A percentile compares a stretch with the other conserved stretches of the same genome.
These are phyloP conservation scores for Odontophorus gujanensis DNA, from an alignment of 2,113 vertebrate species.

Conservation along the genomic window DNA sequence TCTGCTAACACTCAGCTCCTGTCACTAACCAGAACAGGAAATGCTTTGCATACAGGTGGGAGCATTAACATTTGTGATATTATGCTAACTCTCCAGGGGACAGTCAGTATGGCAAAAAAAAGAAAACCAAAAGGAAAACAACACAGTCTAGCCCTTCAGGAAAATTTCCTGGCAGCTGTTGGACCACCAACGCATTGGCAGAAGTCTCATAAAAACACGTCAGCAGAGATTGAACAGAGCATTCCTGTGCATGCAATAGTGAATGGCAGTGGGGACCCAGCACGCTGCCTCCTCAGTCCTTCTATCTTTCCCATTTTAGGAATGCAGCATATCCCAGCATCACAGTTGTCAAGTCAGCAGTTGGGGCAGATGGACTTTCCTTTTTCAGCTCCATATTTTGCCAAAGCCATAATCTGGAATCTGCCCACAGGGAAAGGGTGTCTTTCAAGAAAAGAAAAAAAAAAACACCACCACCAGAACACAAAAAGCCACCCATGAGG, in stretches of 20 bases:
- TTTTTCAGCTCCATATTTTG: neutral
- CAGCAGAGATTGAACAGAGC: neutral
- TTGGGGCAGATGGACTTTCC: neutral
- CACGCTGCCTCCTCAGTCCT: rapidly evolving
- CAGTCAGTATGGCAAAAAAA: neutral
- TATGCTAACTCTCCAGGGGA: neutral
- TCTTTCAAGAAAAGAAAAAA: neutral
- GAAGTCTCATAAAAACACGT: neutral
- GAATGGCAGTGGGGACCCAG: rapidly evolving
- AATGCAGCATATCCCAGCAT: neutral
- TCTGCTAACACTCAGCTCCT: neutral
- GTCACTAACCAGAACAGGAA: neutral
- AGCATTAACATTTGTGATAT: neutral
- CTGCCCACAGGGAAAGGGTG: neutral
- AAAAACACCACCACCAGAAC: no score
- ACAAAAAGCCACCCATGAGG: neutral
- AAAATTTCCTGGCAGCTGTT: neutral
- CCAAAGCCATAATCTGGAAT: neutral
- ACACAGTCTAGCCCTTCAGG: neutral
- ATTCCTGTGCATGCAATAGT: rapidly evolving
- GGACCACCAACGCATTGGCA: neutral
- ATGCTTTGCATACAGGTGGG: neutral
- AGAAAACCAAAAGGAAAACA: neutral
- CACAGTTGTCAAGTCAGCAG: neutral
- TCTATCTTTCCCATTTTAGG: neutral